Evolutionary conservation across 1,140 invertebrate genomes (phyloP), one percentile per base, ranked within the genome.

Genomic region (Polypedilum vanderplanki): DNA sequence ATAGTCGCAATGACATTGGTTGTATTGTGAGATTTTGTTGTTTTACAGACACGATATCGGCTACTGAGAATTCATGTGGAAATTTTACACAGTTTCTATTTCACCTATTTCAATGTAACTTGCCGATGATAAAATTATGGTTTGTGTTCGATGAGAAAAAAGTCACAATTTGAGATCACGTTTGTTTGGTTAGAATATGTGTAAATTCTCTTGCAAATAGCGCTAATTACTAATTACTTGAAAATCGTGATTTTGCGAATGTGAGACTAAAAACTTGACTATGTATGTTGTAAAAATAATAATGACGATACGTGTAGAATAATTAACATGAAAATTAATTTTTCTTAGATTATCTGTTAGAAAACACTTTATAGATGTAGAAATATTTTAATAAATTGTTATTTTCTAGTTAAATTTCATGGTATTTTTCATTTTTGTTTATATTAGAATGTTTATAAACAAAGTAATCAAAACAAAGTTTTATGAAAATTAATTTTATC

Each of bases 51-150:
- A 57, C 46, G 46, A 57, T 57, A 12, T 57, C n/a, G 46, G 46
- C 46, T 57, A 57, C 46, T 57, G 10, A n/a, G 46, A 57, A 57
- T 57, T 57, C n/a, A 57, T 57, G 46, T 57, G 46, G n/a, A 57
- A 57, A 57, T 1, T 15, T 57, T 57, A 4, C 12, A 12, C 12
- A 57, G 12, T 57, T 57, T 57, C 46, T 57, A 57, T 57, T 57
- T 12, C 46, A 57, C n/a, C 24, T 33, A 33, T 33, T 33, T 33
- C 24, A 33, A 33, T 33, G 24, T 33, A 33, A 33, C 2, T 33
- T 33, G 24, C 10, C 15, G 46, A 57, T 57, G 46, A 57, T 57
- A 57, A 57, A 57, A n/a, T n/a, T 57, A 57, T 57, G 46, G 12
- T 12, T 57, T 57, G 12, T 57, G 12, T 57, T 57, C 12, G 46